Base-by-base conservation (phyloP, 2,888 invertebrate genomes). In the Elegia similella region DNA sequence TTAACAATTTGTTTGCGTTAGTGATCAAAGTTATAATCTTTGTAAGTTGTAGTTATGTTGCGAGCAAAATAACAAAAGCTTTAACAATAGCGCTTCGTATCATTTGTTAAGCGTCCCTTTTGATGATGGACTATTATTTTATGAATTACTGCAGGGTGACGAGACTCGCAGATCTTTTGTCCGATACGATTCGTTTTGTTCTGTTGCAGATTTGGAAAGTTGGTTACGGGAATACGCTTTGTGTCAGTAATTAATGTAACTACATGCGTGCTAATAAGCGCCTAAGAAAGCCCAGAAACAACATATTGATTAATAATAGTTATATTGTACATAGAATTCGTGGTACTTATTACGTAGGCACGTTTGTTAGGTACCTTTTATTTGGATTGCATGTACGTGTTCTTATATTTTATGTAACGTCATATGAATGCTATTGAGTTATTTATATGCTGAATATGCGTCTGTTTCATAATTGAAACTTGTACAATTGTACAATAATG, bases 101-200 rank as follows among this genome's bases (percentile, higher is more conserved):
- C 90, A 90, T 91, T 91, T 91, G 90, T 89, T 86, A 89, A 88
- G 86, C 85, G 88, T 88, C 88, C 89, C 88, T 89, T 86, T 83
- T 82, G 86, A 86, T 80, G 86, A 84, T 80, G 86, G 80, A 84
- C 87, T 88, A 88, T 90, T 90, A 88, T 86, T 86, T 85, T 85
- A 86, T 89, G 87, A 89, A 87, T 84, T 87, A 86, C 84, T 83
- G 74, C 77, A 77, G 82, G 82, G 69, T 42, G 48, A 48, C 69
- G 68, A 68, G 66, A 75, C 76, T 70, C 73, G 75, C 79, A 78
- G 68, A 69, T 70, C 68, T 56, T 54, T 54, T 42, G 43, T 43
- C 53, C 15, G 53, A 29, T 30, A 54, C 50, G 6, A 43, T 30
- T 15, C 43, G 53, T 54, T 53, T 42, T 53, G 53, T 53, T 43